phyloP scores from a whole-genome alignment of 2,888 invertebrate species.

The Phasia obesa region DNA sequence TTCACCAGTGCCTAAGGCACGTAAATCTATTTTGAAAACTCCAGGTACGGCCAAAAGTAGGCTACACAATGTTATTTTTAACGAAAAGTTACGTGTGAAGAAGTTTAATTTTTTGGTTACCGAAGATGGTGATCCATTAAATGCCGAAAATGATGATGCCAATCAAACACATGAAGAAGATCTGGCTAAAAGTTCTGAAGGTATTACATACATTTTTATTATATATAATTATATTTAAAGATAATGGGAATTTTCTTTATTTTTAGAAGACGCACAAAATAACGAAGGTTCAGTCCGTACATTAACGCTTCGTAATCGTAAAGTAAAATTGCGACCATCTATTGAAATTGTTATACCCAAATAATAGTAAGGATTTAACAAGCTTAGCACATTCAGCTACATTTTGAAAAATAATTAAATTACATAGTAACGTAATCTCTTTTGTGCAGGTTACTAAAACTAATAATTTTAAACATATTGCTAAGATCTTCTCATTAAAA shows the following conservation, averaged over 20 bases:
- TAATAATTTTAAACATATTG: too few relatives aligned
- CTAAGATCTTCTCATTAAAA: too few relatives aligned
- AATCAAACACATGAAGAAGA: conserved; percentile 53
- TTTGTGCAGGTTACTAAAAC: too few relatives aligned
- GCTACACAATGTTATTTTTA: conserved; percentile 76
- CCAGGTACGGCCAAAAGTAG: conserved; percentile 76
- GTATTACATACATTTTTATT: conserved; percentile 15
- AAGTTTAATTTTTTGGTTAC: conserved; percentile 77
- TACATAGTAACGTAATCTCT: too few relatives aligned
- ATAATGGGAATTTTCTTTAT: not conserved
- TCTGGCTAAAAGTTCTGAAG: conserved; percentile 24
- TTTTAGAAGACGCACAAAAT: conserved; percentile 8
- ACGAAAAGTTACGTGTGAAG: conserved; percentile 77
- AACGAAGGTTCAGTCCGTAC: conserved; percentile 60
- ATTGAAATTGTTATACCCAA: conserved; percentile 73
- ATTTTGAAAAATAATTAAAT: too few relatives aligned
- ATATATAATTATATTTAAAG: too few relatives aligned
- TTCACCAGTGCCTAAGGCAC: conserved; percentile 47
- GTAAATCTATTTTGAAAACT: conserved; percentile 79
- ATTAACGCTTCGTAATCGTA: conserved; percentile 74
- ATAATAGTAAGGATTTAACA: too few relatives aligned
- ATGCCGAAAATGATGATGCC: conserved; percentile 15
- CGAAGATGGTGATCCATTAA: conserved; percentile 69
- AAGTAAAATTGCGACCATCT: conserved; percentile 73
- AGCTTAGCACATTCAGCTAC: too few relatives aligned